Evolutionary conservation across 2,797 vertebrate species (phyloP), one percentile per base, ranked within the genome.

Genomic region (Orientallactaga sibirica): DNA sequence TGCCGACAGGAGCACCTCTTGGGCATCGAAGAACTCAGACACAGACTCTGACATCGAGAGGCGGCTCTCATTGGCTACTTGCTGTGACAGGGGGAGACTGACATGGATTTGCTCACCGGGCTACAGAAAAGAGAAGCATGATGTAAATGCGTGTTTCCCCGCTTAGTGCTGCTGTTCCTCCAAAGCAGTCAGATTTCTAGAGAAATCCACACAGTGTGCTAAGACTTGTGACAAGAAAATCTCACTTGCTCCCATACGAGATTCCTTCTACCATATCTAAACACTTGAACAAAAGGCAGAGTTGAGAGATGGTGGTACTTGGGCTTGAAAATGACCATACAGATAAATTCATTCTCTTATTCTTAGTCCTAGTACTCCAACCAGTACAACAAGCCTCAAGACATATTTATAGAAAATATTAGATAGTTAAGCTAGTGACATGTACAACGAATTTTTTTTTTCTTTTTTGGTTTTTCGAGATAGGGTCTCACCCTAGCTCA

Each of bases 1-100:
- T 96, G 99, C 99, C 76, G 99, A 99, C 0, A 99, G 98, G 89
- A 99, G 99, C 96, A 99, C 99, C 97, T 99, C 99, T 97, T 99
- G 99, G 96, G 99, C 99, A 81, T 99, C 99, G 93, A 99, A 99
- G 98, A 99, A 99, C 98, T 99, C 99, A 0, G 99, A 99, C 95
- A 99, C 98, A 0, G 99, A 99, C 97, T 99, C 99, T 19, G 99
- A 99, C 99, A 99, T 99, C 97, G 99, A 99, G 81, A 99, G 99
- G 95, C 99, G 98, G 97, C 99, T 99, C 98, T 99, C 99, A 93
- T 99, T 99, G 98, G 99, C 99, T 96, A 99, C 99, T 98, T 99
- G 99, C 98, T 99, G 99, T 95, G 99, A 99, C 95, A 99, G 98
- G 94, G 99, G 99, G 98, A 99, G 99, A 97, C 97, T 99, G 97